A percentile compares a stretch with the other conserved stretches of the same genome.
Conservation (phyloP, 2,113 vertebrate species). For the Hemicordylus capensis region DNA sequence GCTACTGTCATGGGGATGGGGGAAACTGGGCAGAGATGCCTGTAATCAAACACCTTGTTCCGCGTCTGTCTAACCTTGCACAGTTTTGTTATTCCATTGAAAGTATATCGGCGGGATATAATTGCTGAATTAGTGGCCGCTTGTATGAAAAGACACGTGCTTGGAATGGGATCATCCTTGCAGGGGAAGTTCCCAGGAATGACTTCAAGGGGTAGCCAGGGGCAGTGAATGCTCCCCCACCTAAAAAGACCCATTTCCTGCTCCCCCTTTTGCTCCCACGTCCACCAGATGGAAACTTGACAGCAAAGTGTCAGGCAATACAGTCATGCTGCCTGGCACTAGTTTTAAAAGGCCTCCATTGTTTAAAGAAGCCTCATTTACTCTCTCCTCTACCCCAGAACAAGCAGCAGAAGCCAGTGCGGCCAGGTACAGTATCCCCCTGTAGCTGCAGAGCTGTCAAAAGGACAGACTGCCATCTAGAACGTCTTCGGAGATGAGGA, state of each 20-base stretch:
- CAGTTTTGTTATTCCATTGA: constrained; percentile 19
- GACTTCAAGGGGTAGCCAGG: too few species aligned
- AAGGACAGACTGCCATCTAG: neutral
- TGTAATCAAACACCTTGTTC: neutral
- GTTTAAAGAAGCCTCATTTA: too few species aligned
- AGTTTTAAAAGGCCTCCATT: too few species aligned
- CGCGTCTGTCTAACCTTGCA: constrained; percentile 35
- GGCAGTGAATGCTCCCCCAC: too few species aligned
- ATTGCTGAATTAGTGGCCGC: neutral
- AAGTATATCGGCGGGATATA: too few species aligned
- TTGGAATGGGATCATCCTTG: neutral
- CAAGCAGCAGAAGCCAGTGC: neutral
- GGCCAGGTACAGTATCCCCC: neutral
- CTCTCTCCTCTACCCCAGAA: too few species aligned
- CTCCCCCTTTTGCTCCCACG: too few species aligned
- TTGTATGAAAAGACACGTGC: neutral
- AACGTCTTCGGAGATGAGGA: too few species aligned
- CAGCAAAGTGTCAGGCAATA: too few species aligned
- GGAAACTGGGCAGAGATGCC: neutral
- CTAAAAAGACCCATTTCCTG: too few species aligned
- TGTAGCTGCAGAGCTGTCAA: neutral
- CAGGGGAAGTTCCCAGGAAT: neutral
- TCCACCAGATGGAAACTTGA: too few species aligned
- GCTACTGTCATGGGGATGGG: neutral
- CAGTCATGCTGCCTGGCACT: too few species aligned